Base-by-base conservation (phyloP, 2,113 vertebrate species). In the Eptesicus fuscus region DNA sequence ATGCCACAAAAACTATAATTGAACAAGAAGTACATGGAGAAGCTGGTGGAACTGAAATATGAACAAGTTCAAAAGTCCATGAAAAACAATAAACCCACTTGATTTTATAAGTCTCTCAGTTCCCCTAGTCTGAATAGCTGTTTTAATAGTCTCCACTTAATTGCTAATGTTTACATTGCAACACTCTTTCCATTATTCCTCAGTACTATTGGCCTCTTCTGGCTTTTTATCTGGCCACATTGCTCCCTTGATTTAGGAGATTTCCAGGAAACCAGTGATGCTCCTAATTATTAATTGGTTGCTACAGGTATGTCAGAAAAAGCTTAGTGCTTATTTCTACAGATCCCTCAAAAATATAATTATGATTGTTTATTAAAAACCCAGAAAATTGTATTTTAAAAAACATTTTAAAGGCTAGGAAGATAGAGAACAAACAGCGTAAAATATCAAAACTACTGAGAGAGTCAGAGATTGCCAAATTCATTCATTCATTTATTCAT, bases 251-350 rank as follows among this genome's bases (percentile, higher is more conserved):
- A 95, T 37, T 86, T 67, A 87, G 47, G 37, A 88, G 70, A 93
- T 94, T 97, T 97, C 95, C 93, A 98, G 69, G 18, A 97, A 95
- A 4, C 9, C 37, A 37, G 0, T 83, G 88, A 92, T 86, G 28
- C n/a, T 86, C 28, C 0, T 0, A 90, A 79, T 92, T 91, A 61
- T 90, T 49, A 13, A 84, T 56, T 73, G 11, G 22, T 40, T 86
- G 32, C 87, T 91, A 0, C 23, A 88, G 67, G 23, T 30, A 91
- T 90, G 35, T 65, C 12, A 90, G 35, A 96, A 97, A 91, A 22
- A 96, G n/a, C n/a, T 85, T 92, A n/a, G 70, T 87, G 61, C 93
- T 93, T 78, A 90, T 85, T 86, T 92, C 44, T 32, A 79, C 18
- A 61, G 85, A 84, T 63, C 32, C 9, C 30, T 42, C 13, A 25